phyloP scores from a whole-genome alignment of 2,888 invertebrate species.

The Agrochola lychnidis region DNA sequence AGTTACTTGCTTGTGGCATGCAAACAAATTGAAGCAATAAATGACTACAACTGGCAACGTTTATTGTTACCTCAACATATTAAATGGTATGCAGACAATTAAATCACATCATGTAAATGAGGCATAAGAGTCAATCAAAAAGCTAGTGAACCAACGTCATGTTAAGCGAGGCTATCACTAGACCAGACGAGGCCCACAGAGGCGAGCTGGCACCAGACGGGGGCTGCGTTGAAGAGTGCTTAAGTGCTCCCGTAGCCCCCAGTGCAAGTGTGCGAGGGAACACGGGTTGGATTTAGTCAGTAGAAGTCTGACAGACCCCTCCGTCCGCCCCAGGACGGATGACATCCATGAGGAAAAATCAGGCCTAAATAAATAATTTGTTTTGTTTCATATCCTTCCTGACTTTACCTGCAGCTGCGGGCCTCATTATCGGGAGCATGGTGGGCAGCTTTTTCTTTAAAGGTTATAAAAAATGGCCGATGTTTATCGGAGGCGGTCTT shows the following conservation, averaged over 20 bases:
- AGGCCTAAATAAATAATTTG: background rate
- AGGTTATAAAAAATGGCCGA: conserved; percentile 94
- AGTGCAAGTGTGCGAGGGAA: too few species aligned
- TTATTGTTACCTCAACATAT: background rate
- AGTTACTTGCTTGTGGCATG: background rate
- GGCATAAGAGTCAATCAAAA: background rate
- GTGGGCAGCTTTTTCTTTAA: conserved; percentile 93
- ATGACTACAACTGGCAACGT: background rate
- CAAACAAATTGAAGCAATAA: background rate
- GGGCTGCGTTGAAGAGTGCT: too few species aligned
- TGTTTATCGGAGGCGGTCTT: conserved; percentile 95
- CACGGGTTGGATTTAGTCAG: too few species aligned
- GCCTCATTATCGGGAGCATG: conserved; percentile 84
- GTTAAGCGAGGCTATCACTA: background rate
- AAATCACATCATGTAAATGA: background rate
- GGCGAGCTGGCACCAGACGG: background rate
- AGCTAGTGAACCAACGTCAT: background rate
- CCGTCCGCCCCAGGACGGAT: too few species aligned
- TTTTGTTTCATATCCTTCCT: conserved; percentile 31
- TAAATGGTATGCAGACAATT: too few species aligned
- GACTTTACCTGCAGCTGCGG: conserved; percentile 75
- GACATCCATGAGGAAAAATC: background rate
- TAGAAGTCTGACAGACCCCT: too few species aligned
- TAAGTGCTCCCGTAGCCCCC: too few species aligned
- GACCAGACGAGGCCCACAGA: too few species aligned